Evolutionary conservation across 2,888 invertebrate genomes (phyloP).

Genomic region (Chymomyza fuscimana): DNA sequence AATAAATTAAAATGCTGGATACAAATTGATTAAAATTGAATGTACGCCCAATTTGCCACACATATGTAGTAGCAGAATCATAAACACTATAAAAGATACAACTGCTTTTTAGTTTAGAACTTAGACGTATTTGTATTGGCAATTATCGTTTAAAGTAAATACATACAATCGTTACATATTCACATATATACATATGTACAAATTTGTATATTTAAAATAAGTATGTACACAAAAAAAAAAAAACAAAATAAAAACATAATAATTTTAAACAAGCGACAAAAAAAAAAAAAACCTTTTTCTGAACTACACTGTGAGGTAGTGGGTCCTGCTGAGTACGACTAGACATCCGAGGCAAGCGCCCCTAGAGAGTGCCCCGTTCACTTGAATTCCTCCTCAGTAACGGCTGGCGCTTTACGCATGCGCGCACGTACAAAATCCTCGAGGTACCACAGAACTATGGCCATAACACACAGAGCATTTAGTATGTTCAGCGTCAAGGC

Average conservation of each 20-base stretch:
- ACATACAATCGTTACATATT: conserved; percentile 55
- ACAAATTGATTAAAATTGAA: neutral
- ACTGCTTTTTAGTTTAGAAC: conserved; percentile 27
- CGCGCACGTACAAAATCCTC: conserved; percentile 77
- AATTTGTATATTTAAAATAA: neutral
- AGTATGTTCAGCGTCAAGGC: conserved; percentile 84
- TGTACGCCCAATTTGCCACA: neutral
- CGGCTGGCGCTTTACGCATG: conserved; percentile 35
- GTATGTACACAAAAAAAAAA: neutral
- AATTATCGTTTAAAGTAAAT: conserved; percentile 39
- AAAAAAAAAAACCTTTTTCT: conserved; percentile 43
- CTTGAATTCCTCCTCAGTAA: conserved; percentile 28
- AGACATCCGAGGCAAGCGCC: neutral
- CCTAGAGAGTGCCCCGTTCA: conserved; percentile 9
- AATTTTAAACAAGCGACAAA: conserved; percentile 26
- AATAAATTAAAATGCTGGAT: neutral
- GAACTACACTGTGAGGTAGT: conserved; percentile 25
- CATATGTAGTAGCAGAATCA: neutral
- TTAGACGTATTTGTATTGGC: conserved; percentile 53
- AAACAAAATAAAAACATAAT: too few relatives aligned
- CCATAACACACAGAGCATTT: conserved; percentile 84
- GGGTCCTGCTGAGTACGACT: neutral
- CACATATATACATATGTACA: conserved; percentile 47
- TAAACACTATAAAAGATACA: neutral
- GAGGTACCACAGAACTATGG: conserved; percentile 83